Evolutionary conservation across 2,797 vertebrate genomes (phyloP), one percentile per base, ranked within the genome.

Genomic region (Chlorospingus semifuscus): DNA sequence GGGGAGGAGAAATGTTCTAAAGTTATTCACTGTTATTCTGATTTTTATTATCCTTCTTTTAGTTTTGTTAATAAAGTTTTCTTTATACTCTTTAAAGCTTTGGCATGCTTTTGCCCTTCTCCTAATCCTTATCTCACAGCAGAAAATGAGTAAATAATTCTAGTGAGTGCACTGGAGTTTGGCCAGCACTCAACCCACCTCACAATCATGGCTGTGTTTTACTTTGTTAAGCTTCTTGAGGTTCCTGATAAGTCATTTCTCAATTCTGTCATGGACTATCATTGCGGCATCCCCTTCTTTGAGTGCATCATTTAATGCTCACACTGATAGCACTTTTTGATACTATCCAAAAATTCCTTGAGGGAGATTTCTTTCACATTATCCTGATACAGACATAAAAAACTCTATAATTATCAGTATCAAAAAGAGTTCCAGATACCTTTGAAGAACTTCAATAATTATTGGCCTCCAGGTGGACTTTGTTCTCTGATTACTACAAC

Each of bases 181-280:
- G 15, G 27, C n/a, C n/a, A 24, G 12, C 1, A 0, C 6, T 59
- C 37, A 47, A 37, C 15, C 55, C 9, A 15, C 12, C n/a, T n/a
- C 13, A 26, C 10, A 49, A 17, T 17, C 10, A 1, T 16, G 47
- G 59, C 15, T 39, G 24, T 8, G 34, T 55, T 64, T 64, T 47
- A 30, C 24, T 83, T 72, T 47, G 13, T 47, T 41, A 34, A 72
- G 8, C 11, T 30, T 41, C 41, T 64, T 41, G 8, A 56, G 11
- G 16, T 30, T 39, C 19, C 30, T 19, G 34, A 20, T n/a, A 47
- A 30, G 16, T 41, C 3, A 34, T 34, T 72, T 47, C 34, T 55
- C 20, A 47, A 5, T 34, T 64, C 50, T 64, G 12, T 41, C 41
- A 72, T 2, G 2, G 30, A 30, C 20, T 39, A 16, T 15, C 1